These are phyloP conservation scores for Saimiri boliviensis DNA, from an alignment of 2,113 vertebrate species.

Conservation along the genomic window DNA sequence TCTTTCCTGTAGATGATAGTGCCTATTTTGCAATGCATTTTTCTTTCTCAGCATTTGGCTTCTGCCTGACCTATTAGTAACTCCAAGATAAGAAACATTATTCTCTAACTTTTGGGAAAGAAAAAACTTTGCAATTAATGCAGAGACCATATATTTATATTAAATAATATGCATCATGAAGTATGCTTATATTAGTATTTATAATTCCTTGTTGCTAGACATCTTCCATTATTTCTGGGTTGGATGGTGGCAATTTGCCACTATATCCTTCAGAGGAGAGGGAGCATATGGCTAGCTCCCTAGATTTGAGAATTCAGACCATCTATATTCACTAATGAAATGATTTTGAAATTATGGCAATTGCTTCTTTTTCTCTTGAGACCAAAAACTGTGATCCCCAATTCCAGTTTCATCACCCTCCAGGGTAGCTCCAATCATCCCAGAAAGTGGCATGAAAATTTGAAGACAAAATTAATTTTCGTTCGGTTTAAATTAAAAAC, in stretches of 20 bases:
- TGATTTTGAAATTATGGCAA: slow-evolving; percentile 79
- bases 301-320: slow-evolving; percentile 76
- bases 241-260: slow-evolving; percentile 66
- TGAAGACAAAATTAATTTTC: slow-evolving; percentile 67
- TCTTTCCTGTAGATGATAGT: slow-evolving; percentile 69
- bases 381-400: slow-evolving; percentile 62
- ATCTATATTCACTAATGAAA: slow-evolving; percentile 79
- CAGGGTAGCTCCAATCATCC: slow-evolving; percentile 8
- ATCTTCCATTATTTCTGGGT: slow-evolving; percentile 53
- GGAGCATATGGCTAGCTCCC: slow-evolving; percentile 81
- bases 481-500: slow-evolving; percentile 64
- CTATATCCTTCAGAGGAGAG: slow-evolving; percentile 66
- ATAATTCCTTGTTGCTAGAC: slow-evolving; percentile 57
- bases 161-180: neutral
- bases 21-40: slow-evolving; percentile 62
- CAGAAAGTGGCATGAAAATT: slow-evolving; percentile 41
- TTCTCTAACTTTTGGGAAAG: slow-evolving; percentile 14
- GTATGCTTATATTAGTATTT: slow-evolving; percentile 6
- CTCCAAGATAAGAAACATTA: neutral
- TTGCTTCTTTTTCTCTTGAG: slow-evolving; percentile 79
- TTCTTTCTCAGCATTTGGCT: slow-evolving; percentile 16
- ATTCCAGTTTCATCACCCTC: slow-evolving; percentile 39
- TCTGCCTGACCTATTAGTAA: slow-evolving; percentile 45
- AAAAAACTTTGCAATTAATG: neutral
- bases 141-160: neutral